phyloP scores from a whole-genome alignment of 2,888 invertebrate species.

The Ormia ochracea region DNA sequence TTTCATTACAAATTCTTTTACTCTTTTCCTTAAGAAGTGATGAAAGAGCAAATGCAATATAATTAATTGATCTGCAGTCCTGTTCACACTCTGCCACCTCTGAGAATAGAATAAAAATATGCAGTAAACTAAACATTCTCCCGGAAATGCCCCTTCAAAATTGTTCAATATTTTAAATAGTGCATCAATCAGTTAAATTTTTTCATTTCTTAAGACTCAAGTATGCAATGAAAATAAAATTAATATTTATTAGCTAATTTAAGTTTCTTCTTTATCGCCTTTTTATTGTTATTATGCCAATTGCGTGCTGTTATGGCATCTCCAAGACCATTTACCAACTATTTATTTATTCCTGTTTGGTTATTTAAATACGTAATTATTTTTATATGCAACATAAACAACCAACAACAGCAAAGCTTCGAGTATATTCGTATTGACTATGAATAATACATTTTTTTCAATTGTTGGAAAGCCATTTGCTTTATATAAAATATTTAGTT shows the following conservation, averaged over 20 bases:
- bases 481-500: constrained; percentile 29
- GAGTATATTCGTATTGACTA: neutral
- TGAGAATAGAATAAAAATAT: no score
- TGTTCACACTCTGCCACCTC: no score
- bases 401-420: neutral
- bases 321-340: constrained; percentile 2
- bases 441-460: neutral
- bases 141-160: no score
- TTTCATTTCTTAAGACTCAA: no score
- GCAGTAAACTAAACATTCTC: no score
- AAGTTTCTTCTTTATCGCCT: neutral
- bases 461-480: constrained; percentile 15
- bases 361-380: constrained; percentile 36
- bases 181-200: no score
- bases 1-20: no score
- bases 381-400: constrained; percentile 31
- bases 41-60: no score
- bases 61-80: no score
- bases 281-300: neutral
- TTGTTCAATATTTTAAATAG: no score
- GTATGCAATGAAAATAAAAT: neutral
- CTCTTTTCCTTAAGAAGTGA: no score
- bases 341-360: constrained; percentile 26
- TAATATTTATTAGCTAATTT: constrained; percentile 22
- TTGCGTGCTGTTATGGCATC: neutral